Evolutionary conservation across 2,113 vertebrate genomes (phyloP), one percentile per base, ranked within the genome.

Genomic region (Penelope pileata): DNA sequence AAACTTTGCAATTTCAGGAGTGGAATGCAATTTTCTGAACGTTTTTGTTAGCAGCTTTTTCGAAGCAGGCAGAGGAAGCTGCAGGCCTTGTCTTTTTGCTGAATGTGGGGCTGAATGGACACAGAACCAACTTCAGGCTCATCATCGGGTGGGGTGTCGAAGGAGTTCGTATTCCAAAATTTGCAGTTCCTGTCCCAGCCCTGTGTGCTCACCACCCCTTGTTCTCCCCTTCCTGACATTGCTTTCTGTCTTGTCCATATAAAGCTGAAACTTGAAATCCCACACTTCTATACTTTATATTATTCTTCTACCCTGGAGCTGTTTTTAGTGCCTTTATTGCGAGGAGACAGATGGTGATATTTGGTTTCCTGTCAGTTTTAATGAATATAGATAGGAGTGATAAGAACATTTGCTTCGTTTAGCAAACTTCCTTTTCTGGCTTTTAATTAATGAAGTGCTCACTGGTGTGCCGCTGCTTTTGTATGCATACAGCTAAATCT

Each of bases 311-410:
- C 92, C 95, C 96, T 23, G 4, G 91, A 97, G 96, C 97, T 97
- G 97, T 96, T 98, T 97, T 96, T 95, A 96, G 95, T 89, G 94
- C 88, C 96, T 97, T 97, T 97, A 96, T 96, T 97, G 96, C 96
- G 96, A 97, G 92, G 93, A 96, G 97, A 96, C 97, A 98, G 97
- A 97, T 98, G 97, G 97, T 97, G 97, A 97, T 97, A 97, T 97
- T 97, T 97, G 97, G 93, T 97, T 98, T 97, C 97, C 96, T 97
- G 96, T 96, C 97, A 97, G 96, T 97, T 97, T 97, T 97, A 97
- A 97, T 97, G 96, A 96, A 96, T 97, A 96, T 96, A 96, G 96
- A 96, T 96, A 96, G 96, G 96, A 97, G 93, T 89, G 96, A 97
- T 97, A 97, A 97, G 97, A 98, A 97, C 96, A 97, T 97, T 98